Evolutionary conservation across 92 coral and sea anemone species (phyloP), one percentile per base, ranked within the genome.

Genomic region (Meandrina meandrites): DNA sequence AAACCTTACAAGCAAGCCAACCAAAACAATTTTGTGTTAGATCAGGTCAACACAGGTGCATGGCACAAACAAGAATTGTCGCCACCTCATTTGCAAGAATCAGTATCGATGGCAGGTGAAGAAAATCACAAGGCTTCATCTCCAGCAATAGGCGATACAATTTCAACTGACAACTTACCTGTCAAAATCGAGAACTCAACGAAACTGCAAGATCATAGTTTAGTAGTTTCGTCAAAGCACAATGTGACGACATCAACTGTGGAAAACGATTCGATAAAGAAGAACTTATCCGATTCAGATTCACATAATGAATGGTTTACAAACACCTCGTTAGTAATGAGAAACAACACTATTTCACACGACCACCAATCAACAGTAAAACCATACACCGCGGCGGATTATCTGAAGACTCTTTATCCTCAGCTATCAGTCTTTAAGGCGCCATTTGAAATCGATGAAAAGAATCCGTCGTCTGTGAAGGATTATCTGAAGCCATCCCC

Each of bases 301-400:
- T 77, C 83, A 6, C 40, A 10, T 48, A 78, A 76, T 7, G 83
- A 77, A 21, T 62, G 88, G 88, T 85, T 85, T 77, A 60, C 88
- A 19, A 67, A 76, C 64, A 75, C 66, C 11, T 76, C 34, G 27
- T 16, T 85, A 36, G 37, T 36, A 9, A 58, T 28, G 76, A 77
- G 56, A 77, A 47, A 77, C 32, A 76, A 12, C 10, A 60, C 69
- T 1, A 30, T 19, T 84, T 48, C 75, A 19, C 45, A 31, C 13
- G 42, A 73, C 34, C 56, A 54, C 30, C 71, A 56, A 28, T 36
- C 47, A 8, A n/a, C 82, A 75, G 10, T 28, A 64, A 62, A 85
- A 85, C 75, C 36, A 16, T 77, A 60, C n/a, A 85, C 82, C 6
- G 88, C 88, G 16, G 88, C 88, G 15, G 88, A 85, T 21, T 76